Conservation (phyloP, 2,888 invertebrate genomes). For the Osedax fenrisi region DNA sequence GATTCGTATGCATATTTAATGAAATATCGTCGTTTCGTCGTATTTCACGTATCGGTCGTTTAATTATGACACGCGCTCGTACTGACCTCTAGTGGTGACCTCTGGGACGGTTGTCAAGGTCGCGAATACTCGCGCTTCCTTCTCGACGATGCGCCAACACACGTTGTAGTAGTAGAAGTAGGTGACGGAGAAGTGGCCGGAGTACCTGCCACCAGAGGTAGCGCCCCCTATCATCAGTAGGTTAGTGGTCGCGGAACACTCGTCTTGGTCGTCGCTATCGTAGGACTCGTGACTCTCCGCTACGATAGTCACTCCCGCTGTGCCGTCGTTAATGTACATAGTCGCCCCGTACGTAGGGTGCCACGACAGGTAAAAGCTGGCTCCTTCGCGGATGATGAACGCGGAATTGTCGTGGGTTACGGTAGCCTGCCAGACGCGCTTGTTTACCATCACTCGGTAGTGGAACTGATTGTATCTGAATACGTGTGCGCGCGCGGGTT, state of each 20-base stretch:
- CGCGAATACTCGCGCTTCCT: background rate
- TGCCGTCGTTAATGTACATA: background rate
- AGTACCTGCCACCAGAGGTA: background rate
- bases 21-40: no score
- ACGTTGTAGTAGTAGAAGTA: background rate
- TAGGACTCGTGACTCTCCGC: background rate
- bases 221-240: background rate
- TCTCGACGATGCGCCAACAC: background rate
- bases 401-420: background rate
- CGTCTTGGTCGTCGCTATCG: background rate
- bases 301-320: background rate
- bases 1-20: no score
- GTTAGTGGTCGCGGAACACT: background rate
- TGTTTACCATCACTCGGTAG: background rate
- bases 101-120: background rate
- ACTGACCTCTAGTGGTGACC: background rate
- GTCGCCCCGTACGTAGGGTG: background rate
- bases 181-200: background rate
- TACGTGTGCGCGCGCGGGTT: background rate
- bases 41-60: no score
- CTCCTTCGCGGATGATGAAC: background rate
- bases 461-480: background rate
- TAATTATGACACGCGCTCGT: no score
- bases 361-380: background rate
- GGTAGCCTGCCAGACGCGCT: background rate